Conservation (phyloP, 2,797 vertebrate genomes). For the Threskiornis aethiopicus region DNA sequence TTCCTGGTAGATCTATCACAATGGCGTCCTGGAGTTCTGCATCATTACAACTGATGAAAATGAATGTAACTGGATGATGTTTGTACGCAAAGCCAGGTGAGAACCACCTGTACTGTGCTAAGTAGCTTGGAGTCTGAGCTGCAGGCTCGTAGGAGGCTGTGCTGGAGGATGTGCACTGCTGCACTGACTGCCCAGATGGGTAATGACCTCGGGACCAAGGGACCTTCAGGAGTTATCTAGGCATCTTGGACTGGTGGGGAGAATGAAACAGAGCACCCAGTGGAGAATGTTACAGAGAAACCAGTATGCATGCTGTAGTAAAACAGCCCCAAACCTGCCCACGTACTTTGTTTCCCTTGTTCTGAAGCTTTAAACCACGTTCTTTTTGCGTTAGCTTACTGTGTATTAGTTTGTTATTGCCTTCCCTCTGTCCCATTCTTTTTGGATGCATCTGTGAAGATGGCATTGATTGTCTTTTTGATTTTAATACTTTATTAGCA, state of each 20-base stretch:
- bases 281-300: neutral
- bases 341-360: neutral
- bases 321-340: neutral
- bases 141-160: neutral
- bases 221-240: neutral
- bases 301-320: neutral
- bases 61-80: conserved; percentile 99
- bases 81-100: conserved; percentile 93
- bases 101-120: neutral
- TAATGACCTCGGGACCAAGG: accelerated
- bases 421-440: neutral
- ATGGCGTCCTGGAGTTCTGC: conserved; percentile 89
- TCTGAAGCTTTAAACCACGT: neutral
- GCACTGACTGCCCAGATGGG: neutral
- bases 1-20: conserved; percentile 89
- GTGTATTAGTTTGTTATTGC: neutral
- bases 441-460: neutral
- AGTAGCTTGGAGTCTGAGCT: neutral
- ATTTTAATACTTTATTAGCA: neutral
- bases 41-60: conserved; percentile 92
- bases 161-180: neutral
- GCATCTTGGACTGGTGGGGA: neutral
- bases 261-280: neutral
- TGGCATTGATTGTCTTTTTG: neutral
- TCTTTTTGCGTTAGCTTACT: neutral